Evolutionary conservation across 2,888 invertebrate species (phyloP).

Genomic region (Ditula angustiorana): DNA sequence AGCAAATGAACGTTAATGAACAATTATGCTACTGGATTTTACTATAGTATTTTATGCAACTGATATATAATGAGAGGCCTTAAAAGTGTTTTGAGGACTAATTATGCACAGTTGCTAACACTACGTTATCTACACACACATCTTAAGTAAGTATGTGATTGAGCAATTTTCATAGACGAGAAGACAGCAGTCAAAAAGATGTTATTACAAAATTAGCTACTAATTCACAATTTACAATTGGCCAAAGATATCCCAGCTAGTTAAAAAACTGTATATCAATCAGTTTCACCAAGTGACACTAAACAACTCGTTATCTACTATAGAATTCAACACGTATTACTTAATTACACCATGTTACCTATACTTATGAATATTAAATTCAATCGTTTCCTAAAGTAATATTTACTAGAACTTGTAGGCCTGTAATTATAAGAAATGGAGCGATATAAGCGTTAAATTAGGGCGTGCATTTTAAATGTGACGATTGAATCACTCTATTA

Average conservation of each 20-base stretch:
- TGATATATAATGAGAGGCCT: too few relatives aligned
- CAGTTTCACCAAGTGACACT: slow-evolving; percentile 1
- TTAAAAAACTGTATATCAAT: slow-evolving; percentile 2
- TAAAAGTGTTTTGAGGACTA: too few relatives aligned
- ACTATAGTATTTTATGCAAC: too few relatives aligned
- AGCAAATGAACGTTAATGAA: too few relatives aligned
- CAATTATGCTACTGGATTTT: too few relatives aligned
- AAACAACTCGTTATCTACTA: slow-evolving; percentile 5
- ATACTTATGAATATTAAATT: slow-evolving; percentile 29
- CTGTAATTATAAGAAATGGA: slow-evolving; percentile 20
- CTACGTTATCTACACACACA: too few relatives aligned
- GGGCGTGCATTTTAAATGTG: slow-evolving; percentile 24
- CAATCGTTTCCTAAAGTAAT: slow-evolving; percentile 19
- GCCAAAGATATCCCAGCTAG: neutral
- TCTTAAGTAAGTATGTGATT: too few relatives aligned
- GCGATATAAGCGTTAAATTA: slow-evolving; percentile 23
- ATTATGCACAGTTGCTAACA: too few relatives aligned
- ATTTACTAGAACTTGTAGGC: slow-evolving; percentile 20
- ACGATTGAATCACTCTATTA: slow-evolving; percentile 11
- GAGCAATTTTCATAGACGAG: too few relatives aligned
- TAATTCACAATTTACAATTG: too few relatives aligned
- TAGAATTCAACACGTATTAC: slow-evolving; percentile 20
- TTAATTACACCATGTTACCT: slow-evolving; percentile 30
- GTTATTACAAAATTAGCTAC: too few relatives aligned
- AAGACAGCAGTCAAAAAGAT: too few relatives aligned